A percentile compares a stretch with the other conserved stretches of the same genome.
Evolutionary conservation across 2,113 vertebrate genomes (phyloP).

Genomic region (Psilopogon haemacephalus): DNA sequence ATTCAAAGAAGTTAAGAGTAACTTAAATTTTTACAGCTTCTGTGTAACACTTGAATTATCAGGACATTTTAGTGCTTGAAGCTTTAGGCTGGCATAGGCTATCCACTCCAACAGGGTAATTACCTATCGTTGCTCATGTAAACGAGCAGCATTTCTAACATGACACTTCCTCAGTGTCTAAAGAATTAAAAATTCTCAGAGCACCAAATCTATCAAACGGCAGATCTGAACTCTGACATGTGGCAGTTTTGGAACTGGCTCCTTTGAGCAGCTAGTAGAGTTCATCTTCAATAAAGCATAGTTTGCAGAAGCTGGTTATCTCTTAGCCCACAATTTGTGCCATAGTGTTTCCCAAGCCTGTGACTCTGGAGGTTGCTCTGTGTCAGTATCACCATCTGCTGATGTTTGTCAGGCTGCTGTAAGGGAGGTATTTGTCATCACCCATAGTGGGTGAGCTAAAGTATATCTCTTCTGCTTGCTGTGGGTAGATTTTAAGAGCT

Average conservation of each 20-base stretch:
- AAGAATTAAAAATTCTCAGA: neutral
- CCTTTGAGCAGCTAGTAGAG: neutral
- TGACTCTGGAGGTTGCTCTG: neutral
- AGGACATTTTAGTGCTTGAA: neutral
- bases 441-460: neutral
- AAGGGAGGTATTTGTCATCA: neutral
- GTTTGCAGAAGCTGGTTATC: neutral
- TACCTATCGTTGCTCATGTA: neutral
- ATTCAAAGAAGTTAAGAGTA: neutral
- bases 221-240: neutral
- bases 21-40: neutral
- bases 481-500: neutral
- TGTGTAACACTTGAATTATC: neutral
- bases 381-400: neutral
- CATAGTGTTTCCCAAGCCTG: neutral
- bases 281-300: neutral
- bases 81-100: neutral
- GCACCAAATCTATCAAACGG: neutral
- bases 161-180: neutral
- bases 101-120: neutral
- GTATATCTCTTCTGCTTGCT: neutral
- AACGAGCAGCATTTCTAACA: neutral
- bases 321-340: neutral
- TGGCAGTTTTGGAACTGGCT: neutral
- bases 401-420: neutral